A percentile compares a stretch with the other conserved stretches of the same genome.
Evolutionary conservation across 2,888 invertebrate species (phyloP).

Genomic region (Microplitis deprimator): DNA sequence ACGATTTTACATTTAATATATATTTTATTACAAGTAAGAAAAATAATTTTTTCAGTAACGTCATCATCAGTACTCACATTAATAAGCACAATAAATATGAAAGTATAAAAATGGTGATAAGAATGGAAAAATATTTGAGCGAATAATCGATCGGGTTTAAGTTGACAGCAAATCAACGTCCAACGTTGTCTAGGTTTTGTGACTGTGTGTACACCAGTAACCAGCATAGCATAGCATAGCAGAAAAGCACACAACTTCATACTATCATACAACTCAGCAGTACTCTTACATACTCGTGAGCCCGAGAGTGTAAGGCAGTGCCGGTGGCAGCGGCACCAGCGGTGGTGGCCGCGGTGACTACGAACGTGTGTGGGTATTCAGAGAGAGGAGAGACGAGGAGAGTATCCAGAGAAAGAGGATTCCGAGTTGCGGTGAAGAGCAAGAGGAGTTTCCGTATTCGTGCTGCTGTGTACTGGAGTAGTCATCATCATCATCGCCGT

Average conservation of each 20-base stretch:
- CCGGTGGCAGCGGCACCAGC: not conserved
- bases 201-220: not conserved
- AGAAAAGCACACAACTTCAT: not conserved
- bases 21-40: not conserved
- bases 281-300: not conserved
- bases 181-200: not conserved
- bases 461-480: slow-evolving; percentile 31
- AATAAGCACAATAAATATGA: not conserved
- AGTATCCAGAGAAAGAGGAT: slow-evolving; percentile 3
- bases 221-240: not conserved
- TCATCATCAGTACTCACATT: not conserved
- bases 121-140: not conserved
- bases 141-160: not conserved
- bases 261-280: not conserved
- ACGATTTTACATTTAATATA: not conserved
- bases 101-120: not conserved
- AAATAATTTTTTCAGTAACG: not conserved
- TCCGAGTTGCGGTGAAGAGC: slow-evolving; percentile 9
- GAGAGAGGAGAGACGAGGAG: slow-evolving; percentile 29
- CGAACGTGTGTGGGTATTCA: slow-evolving; percentile 35
- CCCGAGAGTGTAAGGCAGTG: not conserved
- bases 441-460: not conserved
- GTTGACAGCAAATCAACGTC: not conserved
- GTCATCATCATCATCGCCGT: slow-evolving; percentile 39
- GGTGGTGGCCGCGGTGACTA: not conserved